Base-by-base conservation (phyloP, 2,113 vertebrate genomes). In the Xiphias gladius region DNA sequence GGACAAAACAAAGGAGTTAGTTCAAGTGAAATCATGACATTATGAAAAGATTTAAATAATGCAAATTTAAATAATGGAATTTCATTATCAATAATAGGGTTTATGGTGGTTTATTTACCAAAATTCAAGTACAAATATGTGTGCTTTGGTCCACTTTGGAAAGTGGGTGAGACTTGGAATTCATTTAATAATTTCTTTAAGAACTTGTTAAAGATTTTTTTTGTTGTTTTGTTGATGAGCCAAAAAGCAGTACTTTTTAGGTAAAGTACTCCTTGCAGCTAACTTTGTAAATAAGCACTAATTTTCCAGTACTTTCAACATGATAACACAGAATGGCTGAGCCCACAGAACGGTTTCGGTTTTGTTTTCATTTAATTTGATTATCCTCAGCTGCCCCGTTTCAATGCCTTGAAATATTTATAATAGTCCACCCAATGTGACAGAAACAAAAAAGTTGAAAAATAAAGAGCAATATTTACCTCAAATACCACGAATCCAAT, bases 401-500 rank as follows among this genome's bases (percentile, higher is more conserved):
- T 54, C 7, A 7, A 24, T 37, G 7, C 58, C 16, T 57, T 39
- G 8, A 3, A 16, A 43, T 28, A 43, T 55, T 30, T 17, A 16
- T 16, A 28, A 16, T 4, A 48, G 22, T 12, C 26, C 16, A 11
- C 2, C 50, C 9, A 28, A 4, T 67, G 13, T 67, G 24, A 39
- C n/a, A 67, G 17, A 69, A 24, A 61, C 41, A n/a, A n/a, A 70
- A 43, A 17, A 8, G 2, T 26, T 24, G 2, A 55, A n/a, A n/a
- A 10, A 52, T 12, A 4, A 50, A 75, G n/a, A 13, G 8, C 19
- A 22, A 30, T 20, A 84, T 88, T 75, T 73, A 94, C 95, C 83
- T 86, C 61, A 77, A 89, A 95, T 19, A 95, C 62, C 9, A 52
- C 39, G 69, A 95, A 90, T 17, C 94, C 95, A 30, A 95, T 93